These are phyloP conservation scores for Pyrrhia umbra DNA, from an alignment of 2,888 invertebrate genomes.

Conservation along the genomic window DNA sequence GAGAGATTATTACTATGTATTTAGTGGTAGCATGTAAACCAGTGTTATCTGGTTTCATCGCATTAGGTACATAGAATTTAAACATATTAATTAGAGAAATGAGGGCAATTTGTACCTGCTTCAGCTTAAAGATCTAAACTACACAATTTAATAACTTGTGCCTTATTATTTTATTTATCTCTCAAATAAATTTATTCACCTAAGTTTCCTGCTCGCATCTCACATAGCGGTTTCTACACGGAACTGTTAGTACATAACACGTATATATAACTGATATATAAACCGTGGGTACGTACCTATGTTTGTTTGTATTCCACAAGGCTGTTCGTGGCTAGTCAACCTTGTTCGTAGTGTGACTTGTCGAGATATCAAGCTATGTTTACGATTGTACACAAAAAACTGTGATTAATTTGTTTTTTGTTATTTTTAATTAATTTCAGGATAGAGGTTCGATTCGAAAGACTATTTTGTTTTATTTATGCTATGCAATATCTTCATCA, in stretches of 20 bases:
- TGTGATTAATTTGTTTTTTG: slow-evolving; percentile 9
- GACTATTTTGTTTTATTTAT: not conserved
- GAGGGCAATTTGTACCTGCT: too few relatives aligned
- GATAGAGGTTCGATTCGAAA: not conserved
- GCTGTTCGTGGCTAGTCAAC: slow-evolving; percentile 33
- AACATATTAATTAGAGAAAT: too few relatives aligned
- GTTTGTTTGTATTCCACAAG: slow-evolving; percentile 41
- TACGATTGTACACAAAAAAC: slow-evolving; percentile 10
- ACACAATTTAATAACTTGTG: too few relatives aligned
- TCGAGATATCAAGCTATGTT: slow-evolving; percentile 11
- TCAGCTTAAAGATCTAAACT: too few relatives aligned
- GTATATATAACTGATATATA: slow-evolving; percentile 9
- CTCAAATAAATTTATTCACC: not conserved
- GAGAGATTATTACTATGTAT: too few relatives aligned
- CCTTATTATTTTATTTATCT: not conserved
- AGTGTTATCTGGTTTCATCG: too few relatives aligned
- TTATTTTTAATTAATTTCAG: not conserved
- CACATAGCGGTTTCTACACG: slow-evolving; percentile 15
- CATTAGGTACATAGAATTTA: too few relatives aligned
- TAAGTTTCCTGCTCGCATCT: not conserved
- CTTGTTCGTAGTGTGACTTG: slow-evolving; percentile 14
- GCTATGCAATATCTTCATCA: too few relatives aligned
- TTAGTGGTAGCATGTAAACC: too few relatives aligned
- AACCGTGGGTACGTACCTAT: not conserved
- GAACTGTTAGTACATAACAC: slow-evolving; percentile 21